phyloP scores from a whole-genome alignment of 1,140 invertebrate species.

The Agrilus planipennis region DNA sequence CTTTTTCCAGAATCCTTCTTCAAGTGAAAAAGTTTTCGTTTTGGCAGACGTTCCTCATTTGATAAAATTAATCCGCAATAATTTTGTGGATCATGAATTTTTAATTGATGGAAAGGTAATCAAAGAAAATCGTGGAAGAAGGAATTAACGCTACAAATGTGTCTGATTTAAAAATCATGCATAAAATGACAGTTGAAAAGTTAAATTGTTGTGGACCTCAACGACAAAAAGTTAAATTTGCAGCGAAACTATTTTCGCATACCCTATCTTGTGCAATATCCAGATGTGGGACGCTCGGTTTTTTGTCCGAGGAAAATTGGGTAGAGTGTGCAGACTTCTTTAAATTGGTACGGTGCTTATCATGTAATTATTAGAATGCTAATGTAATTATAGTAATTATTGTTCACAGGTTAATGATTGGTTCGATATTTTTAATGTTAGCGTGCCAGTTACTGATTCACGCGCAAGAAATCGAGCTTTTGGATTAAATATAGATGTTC shows the following conservation, averaged over 20 bases:
- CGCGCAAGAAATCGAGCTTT: not conserved
- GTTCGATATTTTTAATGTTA: conserved; percentile 7
- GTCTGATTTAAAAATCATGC: conserved; percentile 8
- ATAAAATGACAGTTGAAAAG: too few species aligned
- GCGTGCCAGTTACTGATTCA: not conserved
- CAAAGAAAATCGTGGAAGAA: conserved; percentile 11
- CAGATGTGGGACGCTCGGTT: conserved; percentile 1
- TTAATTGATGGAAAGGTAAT: conserved; percentile 13
- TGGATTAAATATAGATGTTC: conserved; percentile 3
- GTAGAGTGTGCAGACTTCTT: not conserved
- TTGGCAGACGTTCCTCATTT: conserved; percentile 21
- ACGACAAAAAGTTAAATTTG: conserved; percentile 2
- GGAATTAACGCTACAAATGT: conserved; percentile 3
- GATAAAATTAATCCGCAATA: conserved; percentile 21
- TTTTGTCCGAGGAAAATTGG: not conserved
- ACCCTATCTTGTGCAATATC: not conserved
- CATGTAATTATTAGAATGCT: too few species aligned
- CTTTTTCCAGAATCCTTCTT: conserved; percentile 13
- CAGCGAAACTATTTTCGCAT: conserved; percentile 4
- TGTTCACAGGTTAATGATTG: too few species aligned
- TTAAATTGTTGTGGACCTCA: too few species aligned
- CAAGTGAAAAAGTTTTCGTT: conserved; percentile 13
- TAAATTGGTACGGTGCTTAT: too few species aligned
- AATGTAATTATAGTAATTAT: conserved; percentile 1
- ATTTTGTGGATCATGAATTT: conserved; percentile 20